Evolutionary conservation across 2,113 vertebrate species (phyloP), one percentile per base, ranked within the genome.

Genomic region (Noctilio leporinus): DNA sequence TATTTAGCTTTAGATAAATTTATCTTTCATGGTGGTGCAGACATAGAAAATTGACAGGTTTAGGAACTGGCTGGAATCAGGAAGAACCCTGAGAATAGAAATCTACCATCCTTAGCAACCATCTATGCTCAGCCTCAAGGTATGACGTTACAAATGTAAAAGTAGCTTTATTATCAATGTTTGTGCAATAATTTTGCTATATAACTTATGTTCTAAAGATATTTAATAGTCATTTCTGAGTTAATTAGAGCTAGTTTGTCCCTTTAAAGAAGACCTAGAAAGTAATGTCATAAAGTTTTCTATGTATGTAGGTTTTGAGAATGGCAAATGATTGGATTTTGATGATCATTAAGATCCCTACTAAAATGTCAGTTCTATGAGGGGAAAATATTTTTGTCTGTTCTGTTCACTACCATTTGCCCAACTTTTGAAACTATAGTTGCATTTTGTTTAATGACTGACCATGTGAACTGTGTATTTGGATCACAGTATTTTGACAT

Each of bases 1-100:
- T 93, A 93, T 81, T 97, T 95, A 83, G 64, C 91, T 96, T 64
- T 93, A 95, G 95, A 96, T 93, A 86, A 89, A 95, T 94, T 95
- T 94, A 94, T 95, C 49, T 93, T 91, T 96, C 43, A 49, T 80
- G 45, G 70, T 59, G 12, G 47, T 86, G 16, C 1, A 35, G 47
- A 70, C 20, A 16, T 33, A 73, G 51, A 87, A 43, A 80, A 93
- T 10, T 86, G 95, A 89, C 51, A 76, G 69, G 14, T 89, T 93
- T 65, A 57, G 55, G 55, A 93, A 88, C 35, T 89, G 45, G 9
- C 70, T 95, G 47, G 38, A 57, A 75, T 30, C 77, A 75, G 43
- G 87, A 82, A 73, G 53, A 49, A 55, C 7, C n/a, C 26, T 59
- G 14, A 69, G 0, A 78, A 59, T 83, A 15, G 55, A 70, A 78